These are phyloP conservation scores for Hypolimnas misippus DNA, from an alignment of 2,888 invertebrate species.

Conservation along the genomic window DNA sequence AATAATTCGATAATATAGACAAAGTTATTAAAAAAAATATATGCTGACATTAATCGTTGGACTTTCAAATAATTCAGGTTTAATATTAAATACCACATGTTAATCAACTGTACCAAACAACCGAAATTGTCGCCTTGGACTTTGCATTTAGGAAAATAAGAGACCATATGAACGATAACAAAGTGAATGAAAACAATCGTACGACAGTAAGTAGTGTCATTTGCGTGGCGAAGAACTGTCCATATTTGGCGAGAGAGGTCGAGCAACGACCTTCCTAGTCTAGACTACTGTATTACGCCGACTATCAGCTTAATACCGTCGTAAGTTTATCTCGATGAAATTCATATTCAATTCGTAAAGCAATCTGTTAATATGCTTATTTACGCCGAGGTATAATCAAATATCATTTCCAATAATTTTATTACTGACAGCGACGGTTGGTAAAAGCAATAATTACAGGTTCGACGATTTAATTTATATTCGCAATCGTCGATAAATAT, in stretches of 20 bases:
- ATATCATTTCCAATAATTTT: slow-evolving; percentile 23
- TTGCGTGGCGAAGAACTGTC: slow-evolving; percentile 43
- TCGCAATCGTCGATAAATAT: slow-evolving; percentile 24
- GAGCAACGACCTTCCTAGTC: slow-evolving; percentile 45
- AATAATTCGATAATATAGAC: background rate
- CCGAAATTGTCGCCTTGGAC: background rate
- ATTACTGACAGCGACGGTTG: slow-evolving; percentile 9
- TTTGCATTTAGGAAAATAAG: slow-evolving; percentile 13
- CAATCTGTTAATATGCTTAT: slow-evolving; percentile 2
- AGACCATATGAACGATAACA: slow-evolving; percentile 6
- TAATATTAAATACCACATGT: background rate
- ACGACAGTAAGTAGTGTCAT: slow-evolving; percentile 27
- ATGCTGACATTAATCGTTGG: background rate
- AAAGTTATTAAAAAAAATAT: background rate
- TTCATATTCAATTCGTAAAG: slow-evolving; percentile 7
- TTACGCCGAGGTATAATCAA: slow-evolving; percentile 19
- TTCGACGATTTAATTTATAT: slow-evolving; percentile 22
- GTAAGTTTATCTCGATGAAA: slow-evolving; percentile 13
- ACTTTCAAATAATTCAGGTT: background rate
- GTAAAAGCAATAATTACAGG: slow-evolving; percentile 21
- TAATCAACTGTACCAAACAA: slow-evolving; percentile 1
- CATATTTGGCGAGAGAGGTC: slow-evolving; percentile 50
- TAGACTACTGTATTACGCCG: slow-evolving; percentile 43
- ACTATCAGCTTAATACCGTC: slow-evolving; percentile 6
- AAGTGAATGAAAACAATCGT: slow-evolving; percentile 10